Percentiles rank a stretch among this genome's conserved stretches.
phyloP scores from a whole-genome alignment of 2,888 invertebrate genomes.

The Drepana falcataria region DNA sequence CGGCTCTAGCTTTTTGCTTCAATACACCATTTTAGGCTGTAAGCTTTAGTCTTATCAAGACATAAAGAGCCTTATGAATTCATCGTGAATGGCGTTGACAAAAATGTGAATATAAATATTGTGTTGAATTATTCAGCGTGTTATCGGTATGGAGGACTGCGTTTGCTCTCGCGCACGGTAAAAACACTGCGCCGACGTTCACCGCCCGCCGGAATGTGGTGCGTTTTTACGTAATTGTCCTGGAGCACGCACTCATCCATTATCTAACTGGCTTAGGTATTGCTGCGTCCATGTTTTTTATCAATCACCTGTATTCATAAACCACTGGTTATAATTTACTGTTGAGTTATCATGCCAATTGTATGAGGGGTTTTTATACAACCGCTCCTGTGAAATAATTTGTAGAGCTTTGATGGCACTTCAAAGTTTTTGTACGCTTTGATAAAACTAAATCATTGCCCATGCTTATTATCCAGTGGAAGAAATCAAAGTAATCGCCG shows the following conservation, averaged over 20 bases:
- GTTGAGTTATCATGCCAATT: neutral
- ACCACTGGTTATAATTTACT: constrained; percentile 2
- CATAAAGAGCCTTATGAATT: constrained; percentile 76
- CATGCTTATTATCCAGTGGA: neutral
- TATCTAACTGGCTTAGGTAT: constrained; percentile 69
- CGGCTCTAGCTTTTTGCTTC: constrained; percentile 48
- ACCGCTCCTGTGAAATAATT: neutral
- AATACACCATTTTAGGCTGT: constrained; percentile 55
- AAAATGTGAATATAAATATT: constrained; percentile 78
- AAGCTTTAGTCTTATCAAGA: constrained; percentile 77
- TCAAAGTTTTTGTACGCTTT: neutral
- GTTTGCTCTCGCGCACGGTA: constrained; percentile 38
- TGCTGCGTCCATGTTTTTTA: constrained; percentile 36
- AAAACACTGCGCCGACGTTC: constrained; percentile 52
- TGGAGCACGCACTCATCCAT: constrained; percentile 74
- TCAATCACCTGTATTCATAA: constrained; percentile 19
- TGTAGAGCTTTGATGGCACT: neutral
- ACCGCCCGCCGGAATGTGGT: constrained; percentile 64
- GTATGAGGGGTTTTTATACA: neutral
- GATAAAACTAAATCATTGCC: neutral
- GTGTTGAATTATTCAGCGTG: constrained; percentile 77
- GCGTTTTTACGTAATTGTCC: constrained; percentile 76
- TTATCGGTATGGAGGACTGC: constrained; percentile 68
- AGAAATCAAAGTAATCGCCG: constrained; percentile 20
- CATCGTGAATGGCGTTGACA: constrained; percentile 75